phyloP scores from a whole-genome alignment of 2,113 vertebrate species.

The Zeus faber region DNA sequence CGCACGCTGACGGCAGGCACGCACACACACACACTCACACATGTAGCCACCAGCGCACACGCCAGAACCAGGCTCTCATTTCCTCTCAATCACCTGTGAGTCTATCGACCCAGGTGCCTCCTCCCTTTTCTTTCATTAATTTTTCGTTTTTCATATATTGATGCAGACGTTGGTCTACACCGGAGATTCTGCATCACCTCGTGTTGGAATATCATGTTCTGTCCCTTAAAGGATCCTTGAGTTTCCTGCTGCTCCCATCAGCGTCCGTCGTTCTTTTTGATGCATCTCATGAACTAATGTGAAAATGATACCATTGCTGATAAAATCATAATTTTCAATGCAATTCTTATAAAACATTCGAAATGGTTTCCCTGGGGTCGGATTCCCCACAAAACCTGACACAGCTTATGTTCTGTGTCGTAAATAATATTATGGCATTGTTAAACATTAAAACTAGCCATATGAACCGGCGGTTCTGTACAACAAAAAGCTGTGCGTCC shows the following conservation, averaged over 20 bases:
- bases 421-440: too few relatives aligned
- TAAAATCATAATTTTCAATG: too few relatives aligned
- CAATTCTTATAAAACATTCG: too few relatives aligned
- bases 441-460: too few relatives aligned
- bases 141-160: slow-evolving; percentile 55
- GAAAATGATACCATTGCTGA: too few relatives aligned
- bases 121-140: slow-evolving; percentile 63
- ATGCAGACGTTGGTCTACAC: slow-evolving; percentile 52
- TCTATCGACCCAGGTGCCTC: slow-evolving; percentile 63
- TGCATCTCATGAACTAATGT: too few relatives aligned
- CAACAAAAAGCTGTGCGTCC: too few relatives aligned
- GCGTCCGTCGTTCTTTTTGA: too few relatives aligned
- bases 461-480: too few relatives aligned
- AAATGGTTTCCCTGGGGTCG: neutral
- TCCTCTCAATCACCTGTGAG: slow-evolving; percentile 60
- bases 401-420: too few relatives aligned
- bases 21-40: slow-evolving; percentile 3
- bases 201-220: slow-evolving; percentile 57
- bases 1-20: slow-evolving; percentile 9
- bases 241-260: too few relatives aligned
- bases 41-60: slow-evolving; percentile 3
- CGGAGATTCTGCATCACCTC: slow-evolving; percentile 47
- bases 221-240: slow-evolving; percentile 46
- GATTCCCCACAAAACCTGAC: too few relatives aligned
- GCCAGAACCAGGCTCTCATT: slow-evolving; percentile 33